Base-by-base conservation (phyloP, 2,113 vertebrate species). In the Alethe castanea region DNA sequence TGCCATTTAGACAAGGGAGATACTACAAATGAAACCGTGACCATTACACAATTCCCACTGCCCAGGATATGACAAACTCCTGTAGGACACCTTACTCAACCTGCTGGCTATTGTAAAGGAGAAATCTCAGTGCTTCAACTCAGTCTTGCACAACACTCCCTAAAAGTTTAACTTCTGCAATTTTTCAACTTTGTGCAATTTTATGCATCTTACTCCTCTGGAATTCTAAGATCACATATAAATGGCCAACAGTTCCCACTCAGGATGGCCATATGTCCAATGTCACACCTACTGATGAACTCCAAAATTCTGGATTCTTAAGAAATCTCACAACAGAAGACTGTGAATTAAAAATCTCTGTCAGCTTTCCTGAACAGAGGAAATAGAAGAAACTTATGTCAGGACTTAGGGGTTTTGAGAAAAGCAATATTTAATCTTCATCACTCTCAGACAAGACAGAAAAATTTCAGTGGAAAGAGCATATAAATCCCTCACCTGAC, bases 211-310 rank as follows among this genome's bases (percentile, higher is more conserved):
- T 25, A 61, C 24, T 81, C 14, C 36, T 66, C 59, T n/a, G 16
- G 10, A 82, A 59, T 28, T 84, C 13, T 13, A 48, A 10, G 14
- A 38, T 2, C 54, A 62, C 33, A 48, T 4, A 54, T 2, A 79
- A 79, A 79, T 2, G 6, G 28, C 24, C 76, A 88, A 36, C 6
- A 67, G 38, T 5, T 71, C 31, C 25, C 72, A 78, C 15, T 36
- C n/a, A 18, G 31, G 31, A 84, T 36, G 26, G 6, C 42, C 1
- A 1, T 2, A 3, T 14, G 13, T 19, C 23, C 31, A 28, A 2
- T 50, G 7, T 18, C 42, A 89, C 19, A 69, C 8, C 14, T 36
- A 22, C 20, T 44, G 45, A 78, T 1, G 2, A 25, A 16, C 12
- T 79, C 40, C 36, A 79, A 23, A 87, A 48, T 5, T 44, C 1